Conservation (phyloP, 2,797 vertebrate genomes). For the Mionectes olivaceus region DNA sequence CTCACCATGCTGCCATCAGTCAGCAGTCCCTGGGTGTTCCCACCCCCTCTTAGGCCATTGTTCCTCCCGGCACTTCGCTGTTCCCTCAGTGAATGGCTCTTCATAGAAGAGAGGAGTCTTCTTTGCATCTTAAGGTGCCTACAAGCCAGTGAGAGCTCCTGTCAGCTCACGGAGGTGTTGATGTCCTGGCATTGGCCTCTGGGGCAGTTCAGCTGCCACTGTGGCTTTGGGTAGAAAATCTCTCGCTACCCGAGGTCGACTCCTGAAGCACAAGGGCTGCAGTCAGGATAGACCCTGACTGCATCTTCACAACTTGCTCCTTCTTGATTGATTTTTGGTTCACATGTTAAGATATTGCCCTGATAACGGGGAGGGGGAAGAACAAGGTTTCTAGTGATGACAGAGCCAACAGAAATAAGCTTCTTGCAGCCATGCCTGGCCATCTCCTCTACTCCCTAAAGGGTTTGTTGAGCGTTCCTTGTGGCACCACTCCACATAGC, state of each 20-base stretch:
- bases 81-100: not conserved
- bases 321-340: not conserved
- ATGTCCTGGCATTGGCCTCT: not conserved
- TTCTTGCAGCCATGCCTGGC: not conserved
- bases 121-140: accelerated
- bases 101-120: not conserved
- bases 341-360: not conserved
- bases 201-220: not conserved
- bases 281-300: not conserved
- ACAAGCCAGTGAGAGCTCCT: not conserved
- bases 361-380: not conserved
- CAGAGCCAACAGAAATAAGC: not conserved
- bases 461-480: not conserved
- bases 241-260: accelerated
- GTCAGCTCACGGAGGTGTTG: not conserved
- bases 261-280: not conserved
- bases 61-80: not conserved
- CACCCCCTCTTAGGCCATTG: not conserved
- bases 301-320: not conserved
- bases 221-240: not conserved
- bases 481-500: not conserved
- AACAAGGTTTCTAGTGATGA: not conserved
- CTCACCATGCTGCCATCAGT: not conserved
- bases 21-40: not conserved
- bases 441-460: not conserved